Percentiles rank a stretch among this genome's conserved stretches.
These are phyloP conservation scores for Entelurus aequoreus DNA, from an alignment of 2,113 vertebrate genomes.

Conservation along the genomic window DNA sequence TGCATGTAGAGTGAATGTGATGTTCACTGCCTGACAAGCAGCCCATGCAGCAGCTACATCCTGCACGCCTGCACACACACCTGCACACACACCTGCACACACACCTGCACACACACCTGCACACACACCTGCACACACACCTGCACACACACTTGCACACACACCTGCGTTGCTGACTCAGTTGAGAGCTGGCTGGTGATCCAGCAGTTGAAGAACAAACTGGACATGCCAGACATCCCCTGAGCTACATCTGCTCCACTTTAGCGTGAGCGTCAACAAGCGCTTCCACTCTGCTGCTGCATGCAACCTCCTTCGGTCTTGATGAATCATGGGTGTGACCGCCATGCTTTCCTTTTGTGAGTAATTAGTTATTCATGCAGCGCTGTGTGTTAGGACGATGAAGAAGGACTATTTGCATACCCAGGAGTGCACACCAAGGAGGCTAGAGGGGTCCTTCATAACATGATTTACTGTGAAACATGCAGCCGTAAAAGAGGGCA, in stretches of 20 bases:
- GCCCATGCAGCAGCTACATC: neutral
- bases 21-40: too few species aligned
- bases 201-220: slow-evolving; percentile 47
- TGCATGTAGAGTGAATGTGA: neutral
- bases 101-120: neutral
- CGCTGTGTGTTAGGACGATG: slow-evolving; percentile 42
- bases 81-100: neutral
- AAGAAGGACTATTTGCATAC: slow-evolving; percentile 52
- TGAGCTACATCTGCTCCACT: slow-evolving; percentile 72
- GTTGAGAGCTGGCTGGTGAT: neutral
- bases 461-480: slow-evolving; percentile 34
- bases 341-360: slow-evolving; percentile 57
- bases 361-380: slow-evolving; percentile 59
- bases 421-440: slow-evolving; percentile 21
- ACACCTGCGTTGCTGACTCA: slow-evolving; percentile 19
- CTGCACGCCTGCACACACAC: slow-evolving; percentile 32
- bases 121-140: slow-evolving; percentile 11
- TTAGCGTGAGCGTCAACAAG: slow-evolving; percentile 67
- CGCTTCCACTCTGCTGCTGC: slow-evolving; percentile 38
- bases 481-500: too few species aligned
- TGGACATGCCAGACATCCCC: slow-evolving; percentile 53
- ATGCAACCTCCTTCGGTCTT: neutral
- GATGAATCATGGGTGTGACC: slow-evolving; percentile 43
- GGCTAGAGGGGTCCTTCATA: slow-evolving; percentile 33
- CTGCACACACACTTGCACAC: too few species aligned